A percentile compares a stretch with the other conserved stretches of the same genome.
Conservation (phyloP, 2,113 vertebrate species). For the Motacilla alba region DNA sequence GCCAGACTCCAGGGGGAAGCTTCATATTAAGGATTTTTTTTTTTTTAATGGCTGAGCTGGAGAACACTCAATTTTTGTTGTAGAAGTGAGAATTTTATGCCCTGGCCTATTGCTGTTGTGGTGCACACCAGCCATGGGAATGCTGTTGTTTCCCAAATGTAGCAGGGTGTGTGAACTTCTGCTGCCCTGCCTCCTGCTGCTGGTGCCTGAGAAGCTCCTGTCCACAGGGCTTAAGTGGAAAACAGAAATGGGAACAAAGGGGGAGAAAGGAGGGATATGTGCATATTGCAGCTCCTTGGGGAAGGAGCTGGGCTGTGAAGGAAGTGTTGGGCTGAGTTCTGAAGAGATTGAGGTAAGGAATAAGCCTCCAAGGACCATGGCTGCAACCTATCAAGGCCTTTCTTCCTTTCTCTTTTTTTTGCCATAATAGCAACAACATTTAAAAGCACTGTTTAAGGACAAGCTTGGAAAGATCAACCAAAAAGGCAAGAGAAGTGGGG, state of each 20-base stretch:
- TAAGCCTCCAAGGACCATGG: not conserved
- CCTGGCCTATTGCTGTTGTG: not conserved
- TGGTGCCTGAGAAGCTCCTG: not conserved
- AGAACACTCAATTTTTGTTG: not conserved
- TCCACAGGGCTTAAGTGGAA: not conserved
- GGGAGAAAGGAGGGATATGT: not conserved
- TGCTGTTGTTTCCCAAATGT: not conserved
- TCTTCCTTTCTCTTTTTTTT: not conserved
- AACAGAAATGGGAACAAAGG: not conserved
- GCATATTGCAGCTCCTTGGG: not conserved
- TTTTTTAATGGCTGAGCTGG: not conserved
- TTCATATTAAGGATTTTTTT: not conserved
- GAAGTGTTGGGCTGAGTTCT: not conserved
- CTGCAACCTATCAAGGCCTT: not conserved
- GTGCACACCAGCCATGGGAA: not conserved
- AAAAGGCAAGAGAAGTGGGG: not conserved
- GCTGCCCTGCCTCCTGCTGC: not conserved
- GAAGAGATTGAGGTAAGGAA: not conserved
- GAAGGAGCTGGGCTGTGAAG: not conserved
- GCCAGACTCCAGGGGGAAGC: not conserved
- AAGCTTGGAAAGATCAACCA: slow-evolving; percentile 1
- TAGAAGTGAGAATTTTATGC: not conserved
- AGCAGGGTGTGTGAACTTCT: not conserved
- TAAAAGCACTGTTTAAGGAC: slow-evolving; percentile 22
- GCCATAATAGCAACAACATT: not conserved